These are phyloP conservation scores for Sinotaia quadrata DNA, from an alignment of 2,888 invertebrate species.

Conservation along the genomic window DNA sequence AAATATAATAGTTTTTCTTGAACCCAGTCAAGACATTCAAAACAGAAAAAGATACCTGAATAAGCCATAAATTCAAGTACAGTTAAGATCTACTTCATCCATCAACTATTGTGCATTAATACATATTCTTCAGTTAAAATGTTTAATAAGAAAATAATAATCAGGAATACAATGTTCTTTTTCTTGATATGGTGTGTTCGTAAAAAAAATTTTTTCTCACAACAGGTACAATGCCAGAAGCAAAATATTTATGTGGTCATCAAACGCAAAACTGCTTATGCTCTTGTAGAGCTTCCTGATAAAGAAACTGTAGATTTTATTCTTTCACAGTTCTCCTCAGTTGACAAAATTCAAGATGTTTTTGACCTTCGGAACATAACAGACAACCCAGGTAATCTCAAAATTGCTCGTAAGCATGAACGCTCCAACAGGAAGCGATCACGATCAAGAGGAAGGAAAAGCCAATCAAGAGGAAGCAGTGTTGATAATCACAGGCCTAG, in stretches of 20 bases:
- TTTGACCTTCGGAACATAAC: conserved; percentile 15
- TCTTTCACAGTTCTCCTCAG: neutral
- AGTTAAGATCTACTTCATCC: too few species aligned
- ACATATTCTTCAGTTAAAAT: too few species aligned
- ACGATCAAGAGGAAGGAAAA: neutral
- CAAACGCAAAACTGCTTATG: neutral
- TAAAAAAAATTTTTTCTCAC: too few species aligned
- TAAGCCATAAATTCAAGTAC: too few species aligned
- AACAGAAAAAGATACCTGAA: too few species aligned
- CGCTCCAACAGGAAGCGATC: neutral
- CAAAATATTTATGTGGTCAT: neutral
- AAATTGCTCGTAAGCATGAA: neutral
- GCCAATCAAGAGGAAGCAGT: neutral
- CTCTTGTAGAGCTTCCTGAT: conserved; percentile 5
- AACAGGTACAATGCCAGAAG: conserved; percentile 5
- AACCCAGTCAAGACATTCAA: too few species aligned
- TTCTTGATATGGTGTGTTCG: too few species aligned
- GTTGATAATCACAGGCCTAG: too few species aligned
- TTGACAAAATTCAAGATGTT: neutral
- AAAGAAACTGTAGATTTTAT: neutral
- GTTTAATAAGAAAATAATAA: too few species aligned
- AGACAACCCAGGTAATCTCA: neutral
- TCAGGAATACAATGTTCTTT: too few species aligned
- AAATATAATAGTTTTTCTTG: too few species aligned
- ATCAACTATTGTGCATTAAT: too few species aligned